These are phyloP conservation scores for Leucosticte australis DNA, from an alignment of 2,113 vertebrate species.

Conservation along the genomic window DNA sequence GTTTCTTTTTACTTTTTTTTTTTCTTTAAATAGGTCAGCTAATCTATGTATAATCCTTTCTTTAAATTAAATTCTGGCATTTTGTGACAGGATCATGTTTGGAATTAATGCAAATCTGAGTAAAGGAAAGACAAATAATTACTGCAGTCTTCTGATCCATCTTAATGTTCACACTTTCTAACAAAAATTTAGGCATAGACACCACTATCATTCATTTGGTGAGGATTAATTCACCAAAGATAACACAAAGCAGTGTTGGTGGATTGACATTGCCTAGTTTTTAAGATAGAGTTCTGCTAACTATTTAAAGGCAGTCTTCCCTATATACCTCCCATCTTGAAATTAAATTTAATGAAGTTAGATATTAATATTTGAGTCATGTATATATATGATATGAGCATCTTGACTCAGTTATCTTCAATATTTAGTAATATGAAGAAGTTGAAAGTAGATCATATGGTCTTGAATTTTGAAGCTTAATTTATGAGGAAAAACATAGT, in stretches of 20 bases:
- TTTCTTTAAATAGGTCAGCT: neutral
- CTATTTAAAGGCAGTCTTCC: neutral
- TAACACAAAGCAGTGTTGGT: neutral
- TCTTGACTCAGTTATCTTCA: neutral
- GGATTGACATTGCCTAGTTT: neutral
- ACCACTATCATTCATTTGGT: neutral
- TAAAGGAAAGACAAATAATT: conserved; percentile 7
- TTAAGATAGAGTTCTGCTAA: neutral
- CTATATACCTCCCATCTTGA: neutral
- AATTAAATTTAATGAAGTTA: neutral
- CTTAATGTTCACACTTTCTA: conserved; percentile 27
- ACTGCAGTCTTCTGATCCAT: neutral
- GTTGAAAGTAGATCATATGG: neutral
- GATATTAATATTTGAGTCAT: neutral
- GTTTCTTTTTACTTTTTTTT: too few relatives aligned
- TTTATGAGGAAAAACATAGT: neutral
- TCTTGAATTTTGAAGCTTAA: neutral
- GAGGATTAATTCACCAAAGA: conserved; percentile 7
- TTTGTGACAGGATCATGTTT: conserved; percentile 17
- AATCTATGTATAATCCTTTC: conserved; percentile 41
- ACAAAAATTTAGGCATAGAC: neutral
- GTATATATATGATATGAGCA: neutral
- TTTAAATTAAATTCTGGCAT: conserved; percentile 30
- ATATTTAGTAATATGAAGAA: neutral
- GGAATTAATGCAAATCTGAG: conserved; percentile 3